These are phyloP conservation scores for Zeus faber DNA, from an alignment of 2,113 vertebrate species.

Conservation along the genomic window DNA sequence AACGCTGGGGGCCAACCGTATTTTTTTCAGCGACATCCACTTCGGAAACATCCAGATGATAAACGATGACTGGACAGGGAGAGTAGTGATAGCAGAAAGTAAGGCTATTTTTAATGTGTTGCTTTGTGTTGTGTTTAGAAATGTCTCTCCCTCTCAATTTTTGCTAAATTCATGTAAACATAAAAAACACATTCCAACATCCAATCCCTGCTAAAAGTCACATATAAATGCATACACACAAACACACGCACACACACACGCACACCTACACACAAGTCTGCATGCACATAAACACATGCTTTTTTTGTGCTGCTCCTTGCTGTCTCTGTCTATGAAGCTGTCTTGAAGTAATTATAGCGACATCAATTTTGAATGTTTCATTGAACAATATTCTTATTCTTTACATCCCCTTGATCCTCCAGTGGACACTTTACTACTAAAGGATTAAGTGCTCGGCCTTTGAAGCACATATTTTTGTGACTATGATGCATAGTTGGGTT, in stretches of 20 bases:
- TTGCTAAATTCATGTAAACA: too few relatives aligned
- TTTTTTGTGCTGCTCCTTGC: too few relatives aligned
- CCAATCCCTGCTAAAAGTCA: too few relatives aligned
- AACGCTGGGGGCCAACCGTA: slow-evolving; percentile 83
- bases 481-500: slow-evolving; percentile 31
- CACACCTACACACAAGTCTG: too few relatives aligned
- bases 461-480: slow-evolving; percentile 53
- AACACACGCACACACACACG: too few relatives aligned
- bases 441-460: slow-evolving; percentile 46
- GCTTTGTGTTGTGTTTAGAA: not conserved
- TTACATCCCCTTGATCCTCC: not conserved
- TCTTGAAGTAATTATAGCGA: too few relatives aligned
- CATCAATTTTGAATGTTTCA: not conserved
- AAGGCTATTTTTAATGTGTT: slow-evolving; percentile 69
- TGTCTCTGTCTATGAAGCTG: not conserved
- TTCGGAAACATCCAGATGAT: slow-evolving; percentile 97
- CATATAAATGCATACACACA: too few relatives aligned
- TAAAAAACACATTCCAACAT: not conserved
- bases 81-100: slow-evolving; percentile 89
- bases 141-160: too few relatives aligned
- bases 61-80: slow-evolving; percentile 92
- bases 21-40: slow-evolving; percentile 96
- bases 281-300: too few relatives aligned
- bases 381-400: not conserved
- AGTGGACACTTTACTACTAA: slow-evolving; percentile 8